Evolutionary conservation across 2,888 invertebrate species (phyloP), one percentile per base, ranked within the genome.

Genomic region (Ceraclea dissimilis): DNA sequence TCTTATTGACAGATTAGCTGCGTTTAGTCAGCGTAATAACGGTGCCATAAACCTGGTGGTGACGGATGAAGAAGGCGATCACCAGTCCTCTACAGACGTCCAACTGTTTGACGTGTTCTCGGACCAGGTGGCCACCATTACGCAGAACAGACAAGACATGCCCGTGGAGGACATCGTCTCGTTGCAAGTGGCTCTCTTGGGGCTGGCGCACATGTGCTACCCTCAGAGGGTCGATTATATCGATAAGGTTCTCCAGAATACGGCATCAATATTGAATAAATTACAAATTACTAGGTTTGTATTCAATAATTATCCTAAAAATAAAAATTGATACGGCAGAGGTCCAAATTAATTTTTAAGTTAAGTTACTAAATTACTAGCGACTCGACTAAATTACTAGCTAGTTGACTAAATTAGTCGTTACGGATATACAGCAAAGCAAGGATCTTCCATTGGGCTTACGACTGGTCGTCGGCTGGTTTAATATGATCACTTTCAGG

Each of bases 71-170:
- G 79, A 80, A 48, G 72, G 71, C 49, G 67, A 67, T 17, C 79
- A 81, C 1, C 78, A 82, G 47, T 88, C 91, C 22, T 88, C 92
- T 21, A 80, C 87, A 59, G 92, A 95, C 65, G 93, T 97, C 16
- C 90, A 95, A 69, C 78, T 99, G 6, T 99, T 99, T 72, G 96
- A 98, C 69, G 95, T 98, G 34, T 99, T 99, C 73, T 97, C 96
- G 1, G 90, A 94, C 66, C 98, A 99, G 76, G 93, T 98, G 2
- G 92, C 95, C 1, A 88, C 90, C 58, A 95, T 98, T 64, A 94
- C 97, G 60, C 90, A 93, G 82, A 92, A 88, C 60, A 86, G 98
- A 47, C 88, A 88, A 59, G 93, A 97, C 69, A 92, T 99, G 88
- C 92, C 96, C 0, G 74, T 90, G 19, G 98, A 99, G 74, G 98